Conservation (phyloP, 2,797 vertebrate species). For the Acipenser oxyrinchus region DNA sequence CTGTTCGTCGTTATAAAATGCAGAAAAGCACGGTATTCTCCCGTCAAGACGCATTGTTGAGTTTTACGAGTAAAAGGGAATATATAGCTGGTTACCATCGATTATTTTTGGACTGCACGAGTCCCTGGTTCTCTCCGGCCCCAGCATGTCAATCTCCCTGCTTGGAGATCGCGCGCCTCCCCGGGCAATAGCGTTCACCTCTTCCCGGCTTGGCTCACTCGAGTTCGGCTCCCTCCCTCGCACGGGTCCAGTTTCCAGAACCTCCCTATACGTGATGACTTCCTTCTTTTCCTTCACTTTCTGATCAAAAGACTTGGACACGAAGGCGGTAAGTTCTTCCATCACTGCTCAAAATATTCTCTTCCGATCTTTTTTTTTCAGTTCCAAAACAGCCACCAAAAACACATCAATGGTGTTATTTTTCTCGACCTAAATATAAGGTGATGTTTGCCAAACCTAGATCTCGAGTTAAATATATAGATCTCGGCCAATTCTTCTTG, state of each 20-base stretch:
- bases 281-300: constrained; percentile 98
- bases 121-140: constrained; percentile 76
- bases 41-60: background rate
- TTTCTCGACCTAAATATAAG: constrained; percentile 57
- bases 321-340: constrained; percentile 98
- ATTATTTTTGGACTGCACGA: constrained; percentile 86
- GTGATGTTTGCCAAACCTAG: constrained; percentile 60
- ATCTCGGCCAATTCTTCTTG: constrained; percentile 75
- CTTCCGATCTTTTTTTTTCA: constrained; percentile 40
- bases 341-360: constrained; percentile 62
- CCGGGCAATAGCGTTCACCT: constrained; percentile 65
- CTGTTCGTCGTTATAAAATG: background rate
- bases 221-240: constrained; percentile 72
- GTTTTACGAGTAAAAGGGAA: background rate
- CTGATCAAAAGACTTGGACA: constrained; percentile 96
- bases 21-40: background rate
- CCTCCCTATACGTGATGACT: constrained; percentile 91
- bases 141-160: constrained; percentile 80
- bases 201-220: constrained; percentile 69
- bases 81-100: constrained; percentile 66
- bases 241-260: constrained; percentile 82
- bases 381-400: constrained; percentile 61
- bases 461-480: constrained; percentile 50
- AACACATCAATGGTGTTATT: constrained; percentile 79
- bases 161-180: constrained; percentile 74